Percentiles rank a stretch among this genome's conserved stretches.
Evolutionary conservation across 2,888 invertebrate genomes (phyloP).

Genomic region (Merodon equestris): DNA sequence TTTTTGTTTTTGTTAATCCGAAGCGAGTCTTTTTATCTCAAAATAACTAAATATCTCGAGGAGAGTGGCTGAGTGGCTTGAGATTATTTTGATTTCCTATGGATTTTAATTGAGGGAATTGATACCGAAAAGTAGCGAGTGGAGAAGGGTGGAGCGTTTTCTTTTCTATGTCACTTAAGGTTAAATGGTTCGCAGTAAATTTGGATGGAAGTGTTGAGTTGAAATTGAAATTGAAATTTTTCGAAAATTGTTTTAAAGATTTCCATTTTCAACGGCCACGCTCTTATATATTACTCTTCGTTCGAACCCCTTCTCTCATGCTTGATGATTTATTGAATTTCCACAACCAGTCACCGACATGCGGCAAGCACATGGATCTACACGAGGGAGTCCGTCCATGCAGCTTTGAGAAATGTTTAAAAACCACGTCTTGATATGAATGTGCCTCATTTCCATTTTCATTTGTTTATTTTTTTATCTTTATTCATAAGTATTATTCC

Average conservation of each 20-base stretch:
- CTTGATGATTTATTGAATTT: not conserved
- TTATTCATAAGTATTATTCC: too few relatives aligned
- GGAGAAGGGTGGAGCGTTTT: conserved; percentile 22
- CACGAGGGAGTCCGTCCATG: too few relatives aligned
- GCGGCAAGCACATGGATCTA: too few relatives aligned
- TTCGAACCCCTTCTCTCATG: too few relatives aligned
- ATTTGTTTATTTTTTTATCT: too few relatives aligned
- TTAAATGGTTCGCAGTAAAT: conserved; percentile 66
- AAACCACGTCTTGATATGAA: too few relatives aligned
- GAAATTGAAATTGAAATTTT: conserved; percentile 11
- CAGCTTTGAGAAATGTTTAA: too few relatives aligned
- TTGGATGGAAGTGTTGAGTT: conserved; percentile 55
- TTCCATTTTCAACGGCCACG: too few relatives aligned
- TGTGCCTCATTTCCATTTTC: too few relatives aligned
- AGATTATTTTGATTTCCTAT: conserved; percentile 61
- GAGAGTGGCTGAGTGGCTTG: conserved; percentile 7
- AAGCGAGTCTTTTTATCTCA: conserved; percentile 52
- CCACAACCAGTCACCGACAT: too few relatives aligned
- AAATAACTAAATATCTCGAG: conserved; percentile 37
- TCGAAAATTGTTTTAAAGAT: conserved; percentile 36
- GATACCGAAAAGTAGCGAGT: conserved; percentile 51
- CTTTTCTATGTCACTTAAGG: conserved; percentile 40
- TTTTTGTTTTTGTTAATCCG: conserved; percentile 12
- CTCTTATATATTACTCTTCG: too few relatives aligned
- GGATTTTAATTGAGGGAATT: conserved; percentile 66